Evolutionary conservation across 2,113 vertebrate genomes (phyloP).

Genomic region (Falcunculus frontatus): DNA sequence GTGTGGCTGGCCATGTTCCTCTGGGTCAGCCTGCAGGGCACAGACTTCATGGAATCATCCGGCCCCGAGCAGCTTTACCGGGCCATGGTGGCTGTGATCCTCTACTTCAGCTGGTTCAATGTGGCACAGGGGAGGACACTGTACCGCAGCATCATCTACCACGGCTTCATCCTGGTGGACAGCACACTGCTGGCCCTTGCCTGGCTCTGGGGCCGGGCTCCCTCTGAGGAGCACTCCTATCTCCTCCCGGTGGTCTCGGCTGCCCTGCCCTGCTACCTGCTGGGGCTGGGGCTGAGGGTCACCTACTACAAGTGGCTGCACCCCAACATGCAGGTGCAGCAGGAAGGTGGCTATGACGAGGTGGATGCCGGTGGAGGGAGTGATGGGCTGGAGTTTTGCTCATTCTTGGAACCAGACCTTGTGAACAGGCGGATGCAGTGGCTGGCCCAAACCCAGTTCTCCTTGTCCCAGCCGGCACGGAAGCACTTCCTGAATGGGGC

Average conservation of each 20-base stretch:
- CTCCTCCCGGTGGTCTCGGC: background rate
- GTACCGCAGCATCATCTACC: constrained; percentile 81
- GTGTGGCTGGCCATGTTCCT: constrained; percentile 80
- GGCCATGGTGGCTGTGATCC: constrained; percentile 80
- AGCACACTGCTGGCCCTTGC: constrained; percentile 70
- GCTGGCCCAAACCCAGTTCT: constrained; percentile 42
- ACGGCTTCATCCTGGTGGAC: constrained; percentile 79
- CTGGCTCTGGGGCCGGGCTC: constrained; percentile 70
- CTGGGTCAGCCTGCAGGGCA: constrained; percentile 85
- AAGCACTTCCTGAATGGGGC: background rate
- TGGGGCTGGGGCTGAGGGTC: constrained; percentile 78
- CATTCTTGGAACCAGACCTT: fast-evolving
- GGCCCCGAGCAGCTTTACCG: constrained; percentile 86
- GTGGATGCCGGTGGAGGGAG: background rate
- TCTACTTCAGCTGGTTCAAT: constrained; percentile 98
- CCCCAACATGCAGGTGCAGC: constrained; percentile 32
- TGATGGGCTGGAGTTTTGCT: fast-evolving
- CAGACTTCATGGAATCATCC: constrained; percentile 81
- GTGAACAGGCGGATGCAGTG: constrained; percentile 45
- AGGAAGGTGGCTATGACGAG: fast-evolving
- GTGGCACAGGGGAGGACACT: constrained; percentile 80
- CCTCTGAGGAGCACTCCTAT: constrained; percentile 21
- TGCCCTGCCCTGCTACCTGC: constrained; percentile 65
- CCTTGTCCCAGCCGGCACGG: fast-evolving
- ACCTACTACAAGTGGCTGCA: constrained; percentile 87